Conservation (phyloP, 2,113 vertebrate species). For the Falcunculus frontatus region DNA sequence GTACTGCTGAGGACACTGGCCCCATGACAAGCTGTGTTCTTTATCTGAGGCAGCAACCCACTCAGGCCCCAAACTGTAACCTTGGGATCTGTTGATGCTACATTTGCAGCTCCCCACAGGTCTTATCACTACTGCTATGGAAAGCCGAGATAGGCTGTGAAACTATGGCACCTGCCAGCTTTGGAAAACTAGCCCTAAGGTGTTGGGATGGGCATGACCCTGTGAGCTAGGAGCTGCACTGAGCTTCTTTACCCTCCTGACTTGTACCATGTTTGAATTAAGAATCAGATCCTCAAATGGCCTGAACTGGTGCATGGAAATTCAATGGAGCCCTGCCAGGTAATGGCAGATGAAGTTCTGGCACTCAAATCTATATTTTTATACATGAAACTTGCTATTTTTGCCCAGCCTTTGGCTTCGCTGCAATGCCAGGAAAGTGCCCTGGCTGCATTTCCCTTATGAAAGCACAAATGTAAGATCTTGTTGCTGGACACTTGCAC, state of each 20-base stretch:
- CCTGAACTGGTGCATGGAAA: neutral
- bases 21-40: neutral
- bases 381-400: neutral
- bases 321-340: neutral
- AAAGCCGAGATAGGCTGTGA: neutral
- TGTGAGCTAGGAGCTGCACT: neutral
- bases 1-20: neutral
- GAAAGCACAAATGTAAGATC: neutral
- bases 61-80: neutral
- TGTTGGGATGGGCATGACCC: no score
- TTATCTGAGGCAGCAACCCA: neutral
- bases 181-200: neutral
- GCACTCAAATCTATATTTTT: neutral
- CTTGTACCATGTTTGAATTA: neutral
- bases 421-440: neutral
- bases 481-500: neutral
- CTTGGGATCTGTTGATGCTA: neutral
- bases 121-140: neutral
- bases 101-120: neutral
- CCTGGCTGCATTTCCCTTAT: rapidly evolving
- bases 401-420: neutral
- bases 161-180: neutral
- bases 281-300: neutral
- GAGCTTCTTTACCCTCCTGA: neutral
- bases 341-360: neutral